Conservation (phyloP, 2,888 invertebrate genomes). For the Xestobium rufovillosum region DNA sequence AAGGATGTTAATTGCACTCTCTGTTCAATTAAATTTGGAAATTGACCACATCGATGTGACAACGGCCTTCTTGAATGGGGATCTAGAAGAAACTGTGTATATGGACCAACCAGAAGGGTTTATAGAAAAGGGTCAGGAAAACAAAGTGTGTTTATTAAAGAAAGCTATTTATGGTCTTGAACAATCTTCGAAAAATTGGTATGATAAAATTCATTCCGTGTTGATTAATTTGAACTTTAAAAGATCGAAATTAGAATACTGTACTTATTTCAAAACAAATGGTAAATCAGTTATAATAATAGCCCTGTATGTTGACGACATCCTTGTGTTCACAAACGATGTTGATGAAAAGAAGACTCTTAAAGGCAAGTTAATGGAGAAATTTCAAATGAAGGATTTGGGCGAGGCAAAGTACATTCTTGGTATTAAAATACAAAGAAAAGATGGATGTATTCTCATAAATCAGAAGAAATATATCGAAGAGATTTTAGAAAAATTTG, state of each 20-base stretch:
- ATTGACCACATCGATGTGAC: slow-evolving; percentile 22
- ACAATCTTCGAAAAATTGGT: slow-evolving; percentile 21
- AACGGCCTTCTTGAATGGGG: slow-evolving; percentile 24
- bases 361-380: background rate
- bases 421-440: background rate
- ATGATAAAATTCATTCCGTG: background rate
- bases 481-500: too few species aligned
- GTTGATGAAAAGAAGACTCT: background rate
- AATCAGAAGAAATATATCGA: too few species aligned
- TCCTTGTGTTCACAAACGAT: background rate
- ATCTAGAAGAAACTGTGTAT: slow-evolving; percentile 20
- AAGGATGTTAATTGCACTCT: slow-evolving; percentile 23
- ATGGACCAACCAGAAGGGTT: slow-evolving; percentile 22
- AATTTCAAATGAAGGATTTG: slow-evolving; percentile 2
- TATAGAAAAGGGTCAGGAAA: too few species aligned
- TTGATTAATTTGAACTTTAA: slow-evolving; percentile 1
- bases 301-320: slow-evolving; percentile 2
- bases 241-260: background rate
- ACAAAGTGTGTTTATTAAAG: slow-evolving; percentile 13
- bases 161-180: too few species aligned
- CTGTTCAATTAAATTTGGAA: slow-evolving; percentile 20
- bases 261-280: slow-evolving; percentile 1
- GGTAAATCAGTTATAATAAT: background rate
- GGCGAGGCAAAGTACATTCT: background rate
- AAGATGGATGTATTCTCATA: background rate